A percentile compares a stretch with the other conserved stretches of the same genome.
Evolutionary conservation across 1,140 invertebrate species (phyloP).

Genomic region (Cotesia glomerata): DNA sequence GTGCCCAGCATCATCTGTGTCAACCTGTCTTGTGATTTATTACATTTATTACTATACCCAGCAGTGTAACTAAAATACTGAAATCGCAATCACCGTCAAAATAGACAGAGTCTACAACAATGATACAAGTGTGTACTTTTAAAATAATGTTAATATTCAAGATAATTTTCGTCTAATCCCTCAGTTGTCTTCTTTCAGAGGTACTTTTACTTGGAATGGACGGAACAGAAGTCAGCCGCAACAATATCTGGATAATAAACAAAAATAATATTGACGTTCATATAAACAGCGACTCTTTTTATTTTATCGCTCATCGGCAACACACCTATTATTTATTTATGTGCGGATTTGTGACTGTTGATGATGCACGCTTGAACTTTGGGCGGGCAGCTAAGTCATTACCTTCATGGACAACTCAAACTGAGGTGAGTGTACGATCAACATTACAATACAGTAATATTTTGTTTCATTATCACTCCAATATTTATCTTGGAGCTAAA

Average conservation of each 20-base stretch:
- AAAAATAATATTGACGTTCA: no score
- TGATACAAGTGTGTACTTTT: slow-evolving; percentile 2
- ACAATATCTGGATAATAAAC: no score
- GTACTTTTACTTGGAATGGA: slow-evolving; percentile 12
- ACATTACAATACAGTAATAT: neutral
- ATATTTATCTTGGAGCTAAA: no score
- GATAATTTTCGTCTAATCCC: neutral
- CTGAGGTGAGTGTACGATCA: slow-evolving; percentile 11
- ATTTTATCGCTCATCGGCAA: neutral
- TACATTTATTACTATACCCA: no score
- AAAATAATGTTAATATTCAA: neutral
- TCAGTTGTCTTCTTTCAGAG: neutral
- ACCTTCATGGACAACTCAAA: slow-evolving; percentile 12
- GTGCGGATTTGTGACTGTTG: slow-evolving; percentile 10
- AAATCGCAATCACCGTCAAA: no score
- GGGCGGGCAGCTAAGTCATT: slow-evolving; percentile 11
- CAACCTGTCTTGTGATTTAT: no score
- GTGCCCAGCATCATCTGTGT: no score
- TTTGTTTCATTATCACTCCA: neutral
- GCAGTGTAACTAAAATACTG: no score
- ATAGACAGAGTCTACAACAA: neutral
- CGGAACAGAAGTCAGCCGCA: neutral
- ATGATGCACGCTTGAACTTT: slow-evolving; percentile 26
- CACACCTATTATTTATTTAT: neutral
- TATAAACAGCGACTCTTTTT: no score